A percentile compares a stretch with the other conserved stretches of the same genome.
phyloP scores from a whole-genome alignment of 2,888 invertebrate species.

The Drosophila bunnanda region DNA sequence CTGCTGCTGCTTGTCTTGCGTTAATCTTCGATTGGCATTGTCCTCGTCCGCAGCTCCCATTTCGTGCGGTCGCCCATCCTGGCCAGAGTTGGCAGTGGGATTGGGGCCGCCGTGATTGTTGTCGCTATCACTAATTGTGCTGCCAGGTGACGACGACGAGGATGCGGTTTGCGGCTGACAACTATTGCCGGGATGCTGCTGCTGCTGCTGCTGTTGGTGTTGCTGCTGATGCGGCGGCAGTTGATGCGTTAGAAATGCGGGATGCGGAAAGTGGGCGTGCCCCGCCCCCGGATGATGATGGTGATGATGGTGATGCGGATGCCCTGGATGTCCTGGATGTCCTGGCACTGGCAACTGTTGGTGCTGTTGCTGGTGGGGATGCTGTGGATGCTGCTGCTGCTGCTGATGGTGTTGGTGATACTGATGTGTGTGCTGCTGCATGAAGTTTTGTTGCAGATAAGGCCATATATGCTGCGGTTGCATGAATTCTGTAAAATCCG shows the following conservation, averaged over 20 bases:
- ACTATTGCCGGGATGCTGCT: conserved; percentile 83
- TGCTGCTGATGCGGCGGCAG: conserved; percentile 77
- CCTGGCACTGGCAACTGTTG: conserved; percentile 45
- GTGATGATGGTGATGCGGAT: conserved; percentile 63
- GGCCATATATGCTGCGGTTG: conserved; percentile 86
- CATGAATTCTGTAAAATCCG: conserved; percentile 83
- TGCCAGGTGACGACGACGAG: conserved; percentile 85
- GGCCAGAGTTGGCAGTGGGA: conserved; percentile 52
- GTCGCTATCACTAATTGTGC: conserved; percentile 85
- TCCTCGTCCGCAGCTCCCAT: conserved; percentile 70
- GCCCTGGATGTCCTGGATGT: conserved; percentile 60
- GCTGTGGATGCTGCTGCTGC: conserved; percentile 58
- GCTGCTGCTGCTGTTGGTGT: conserved; percentile 67
- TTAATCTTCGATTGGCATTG: conserved; percentile 83
- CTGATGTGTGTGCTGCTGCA: conserved; percentile 81
- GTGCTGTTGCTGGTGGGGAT: conserved; percentile 54
- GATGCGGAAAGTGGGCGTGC: conserved; percentile 84
- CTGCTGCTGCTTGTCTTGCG: conserved; percentile 78
- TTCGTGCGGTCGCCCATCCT: conserved; percentile 80
- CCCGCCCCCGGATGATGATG: conserved; percentile 67
- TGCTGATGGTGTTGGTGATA: conserved; percentile 71
- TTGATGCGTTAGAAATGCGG: conserved; percentile 84
- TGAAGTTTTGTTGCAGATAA: conserved; percentile 85
- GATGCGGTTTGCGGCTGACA: conserved; percentile 85
- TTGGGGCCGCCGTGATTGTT: conserved; percentile 80